Conservation (phyloP, 2,797 vertebrate species). For the Oreochromis mossambicus region DNA sequence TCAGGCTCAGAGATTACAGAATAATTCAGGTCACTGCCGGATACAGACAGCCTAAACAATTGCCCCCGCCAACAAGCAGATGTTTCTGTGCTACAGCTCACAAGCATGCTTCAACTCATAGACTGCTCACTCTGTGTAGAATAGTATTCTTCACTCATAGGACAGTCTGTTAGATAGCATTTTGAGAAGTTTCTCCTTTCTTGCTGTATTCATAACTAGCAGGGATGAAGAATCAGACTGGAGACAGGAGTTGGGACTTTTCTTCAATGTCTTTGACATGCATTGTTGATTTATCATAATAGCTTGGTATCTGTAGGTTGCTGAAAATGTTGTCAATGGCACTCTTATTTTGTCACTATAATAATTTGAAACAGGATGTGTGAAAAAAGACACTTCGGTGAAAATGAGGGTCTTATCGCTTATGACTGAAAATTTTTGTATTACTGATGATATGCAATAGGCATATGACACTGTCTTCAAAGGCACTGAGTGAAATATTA, state of each 20-base stretch:
- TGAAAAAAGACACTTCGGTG: not conserved
- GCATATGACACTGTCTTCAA: not conserved
- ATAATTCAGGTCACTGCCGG: conserved; percentile 50
- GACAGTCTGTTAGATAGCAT: conserved; percentile 44
- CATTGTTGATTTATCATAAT: not conserved
- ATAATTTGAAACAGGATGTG: not conserved
- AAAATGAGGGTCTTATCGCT: not conserved
- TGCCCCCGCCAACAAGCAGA: conserved; percentile 49
- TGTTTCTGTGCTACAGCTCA: conserved; percentile 38
- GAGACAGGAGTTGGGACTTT: not conserved
- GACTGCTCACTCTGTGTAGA: conserved; percentile 34
- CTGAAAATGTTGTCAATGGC: not conserved
- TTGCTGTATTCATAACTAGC: conserved; percentile 27
- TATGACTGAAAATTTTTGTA: not conserved
- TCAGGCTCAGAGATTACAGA: conserved; percentile 44
- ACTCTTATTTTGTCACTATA: not conserved
- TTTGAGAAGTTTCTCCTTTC: conserved; percentile 45
- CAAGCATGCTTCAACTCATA: conserved; percentile 29
- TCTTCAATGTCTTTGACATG: conserved; percentile 2
- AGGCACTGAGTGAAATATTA: not conserved
- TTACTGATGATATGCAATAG: not conserved
- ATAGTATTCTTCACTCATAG: conserved; percentile 32
- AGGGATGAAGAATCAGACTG: conserved; percentile 11
- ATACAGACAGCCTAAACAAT: conserved; percentile 47
- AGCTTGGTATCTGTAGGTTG: not conserved